A percentile compares a stretch with the other conserved stretches of the same genome.
Conservation (phyloP, 2,888 invertebrate species). For the Meteorus cinctellus region DNA sequence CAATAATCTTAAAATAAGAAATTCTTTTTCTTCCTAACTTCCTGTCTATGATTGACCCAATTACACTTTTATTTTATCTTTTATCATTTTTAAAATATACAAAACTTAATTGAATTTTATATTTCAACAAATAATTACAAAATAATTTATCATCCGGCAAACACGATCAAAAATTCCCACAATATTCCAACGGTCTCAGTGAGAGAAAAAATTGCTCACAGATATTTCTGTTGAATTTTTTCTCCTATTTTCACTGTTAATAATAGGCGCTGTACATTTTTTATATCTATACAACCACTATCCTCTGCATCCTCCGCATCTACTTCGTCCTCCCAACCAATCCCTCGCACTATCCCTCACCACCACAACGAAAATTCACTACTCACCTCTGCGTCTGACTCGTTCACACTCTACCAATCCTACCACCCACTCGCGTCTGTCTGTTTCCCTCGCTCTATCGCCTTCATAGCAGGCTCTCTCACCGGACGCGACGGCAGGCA, state of each 20-base stretch:
- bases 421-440: constrained; percentile 36
- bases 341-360: constrained; percentile 43
- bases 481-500: constrained; percentile 42
- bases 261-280: not conserved
- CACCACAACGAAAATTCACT: constrained; percentile 29
- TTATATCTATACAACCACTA: constrained; percentile 13
- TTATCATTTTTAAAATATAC: no score
- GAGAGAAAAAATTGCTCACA: no score
- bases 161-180: no score
- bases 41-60: no score
- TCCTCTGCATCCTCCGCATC: constrained; percentile 4
- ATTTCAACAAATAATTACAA: no score
- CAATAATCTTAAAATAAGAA: no score
- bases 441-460: constrained; percentile 44
- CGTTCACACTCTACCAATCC: constrained; percentile 43
- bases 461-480: constrained; percentile 33
- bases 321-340: constrained; percentile 30
- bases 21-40: no score
- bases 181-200: no score
- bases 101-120: no score
- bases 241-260: not conserved
- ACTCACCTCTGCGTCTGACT: constrained; percentile 38
- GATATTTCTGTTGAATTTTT: not conserved
- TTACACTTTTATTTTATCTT: no score
- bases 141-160: no score